These are phyloP conservation scores for Tetramorium parvispinum DNA, from an alignment of 1,140 invertebrate genomes.

Conservation along the genomic window DNA sequence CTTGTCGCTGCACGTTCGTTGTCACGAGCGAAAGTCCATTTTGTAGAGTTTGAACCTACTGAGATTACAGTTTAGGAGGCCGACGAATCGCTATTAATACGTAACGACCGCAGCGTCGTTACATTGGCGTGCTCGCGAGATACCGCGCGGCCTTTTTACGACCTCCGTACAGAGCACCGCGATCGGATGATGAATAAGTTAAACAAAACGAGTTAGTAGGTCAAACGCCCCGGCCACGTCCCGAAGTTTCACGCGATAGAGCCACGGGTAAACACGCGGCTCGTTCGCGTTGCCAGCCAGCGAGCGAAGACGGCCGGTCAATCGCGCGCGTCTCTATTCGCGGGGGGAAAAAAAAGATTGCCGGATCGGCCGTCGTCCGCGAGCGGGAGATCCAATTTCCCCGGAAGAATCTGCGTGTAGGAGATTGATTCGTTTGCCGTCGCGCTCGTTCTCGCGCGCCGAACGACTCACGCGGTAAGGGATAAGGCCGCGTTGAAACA, in stretches of 20 bases:
- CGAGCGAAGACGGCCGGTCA: background rate
- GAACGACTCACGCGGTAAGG: too few relatives aligned
- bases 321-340: background rate
- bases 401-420: background rate
- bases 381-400: slow-evolving; percentile 20
- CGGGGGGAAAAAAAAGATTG: background rate
- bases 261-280: slow-evolving; percentile 1
- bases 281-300: background rate
- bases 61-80: background rate
- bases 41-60: background rate
- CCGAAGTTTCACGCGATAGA: slow-evolving; percentile 38
- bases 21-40: background rate
- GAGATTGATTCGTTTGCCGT: slow-evolving; percentile 9
- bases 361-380: background rate
- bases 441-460: too few relatives aligned
- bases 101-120: background rate
- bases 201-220: slow-evolving; percentile 60
- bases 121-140: background rate
- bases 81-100: slow-evolving; percentile 27
- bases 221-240: slow-evolving; percentile 32
- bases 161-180: background rate
- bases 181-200: slow-evolving; percentile 52
- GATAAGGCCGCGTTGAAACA: too few relatives aligned
- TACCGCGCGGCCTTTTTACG: slow-evolving; percentile 22
- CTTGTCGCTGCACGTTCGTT: background rate